Evolutionary conservation across 2,113 vertebrate genomes (phyloP), one percentile per base, ranked within the genome.

Genomic region (Dissostichus mawsoni): DNA sequence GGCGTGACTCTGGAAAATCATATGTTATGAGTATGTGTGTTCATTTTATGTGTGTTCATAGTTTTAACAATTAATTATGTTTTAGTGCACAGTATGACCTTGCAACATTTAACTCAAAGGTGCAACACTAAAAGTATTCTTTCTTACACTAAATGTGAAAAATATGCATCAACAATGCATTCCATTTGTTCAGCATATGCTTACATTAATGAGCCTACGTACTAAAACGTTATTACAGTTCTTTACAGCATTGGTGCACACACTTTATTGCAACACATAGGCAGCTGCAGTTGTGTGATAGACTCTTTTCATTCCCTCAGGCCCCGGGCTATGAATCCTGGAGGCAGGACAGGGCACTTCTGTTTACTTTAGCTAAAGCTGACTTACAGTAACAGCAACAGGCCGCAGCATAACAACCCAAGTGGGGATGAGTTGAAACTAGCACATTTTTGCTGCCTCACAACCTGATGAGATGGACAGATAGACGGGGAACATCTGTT

Each of bases 341-440:
- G 25, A 79, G 74, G 77, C 74, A 76, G 64, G 82, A 86, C 84
- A 57, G 74, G 81, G 68, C 81, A 74, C 81, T 69, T 71, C 69
- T 92, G 82, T 93, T 92, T 90, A 90, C 86, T 91, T 84, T 87
- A 89, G 87, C 74, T 71, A 81, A 89, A 73, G 58, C 23, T 78
- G 84, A 82, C 90, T 86, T 86, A 82, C 80, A 83, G 87, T 83
- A 74, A 85, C 78, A 82, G 75, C 80, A 66, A 87, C 68, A 88
- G 44, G 62, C 89, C 74, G 76, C 59, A 65, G 71, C 76, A 76
- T 72, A 81, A 87, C 80, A 76, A 71, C 44, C 51, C 81, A 70
- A 78, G 59, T 65, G 64, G 73, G 82, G 82, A 80, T 72, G 71
- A 72, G 84, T 75, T 80, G 59, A 69, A 87, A 87, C 79, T 29